A percentile compares a stretch with the other conserved stretches of the same genome.
These are phyloP conservation scores for Phyllotreta cruciferae DNA, from an alignment of 2,888 invertebrate species.

Conservation along the genomic window DNA sequence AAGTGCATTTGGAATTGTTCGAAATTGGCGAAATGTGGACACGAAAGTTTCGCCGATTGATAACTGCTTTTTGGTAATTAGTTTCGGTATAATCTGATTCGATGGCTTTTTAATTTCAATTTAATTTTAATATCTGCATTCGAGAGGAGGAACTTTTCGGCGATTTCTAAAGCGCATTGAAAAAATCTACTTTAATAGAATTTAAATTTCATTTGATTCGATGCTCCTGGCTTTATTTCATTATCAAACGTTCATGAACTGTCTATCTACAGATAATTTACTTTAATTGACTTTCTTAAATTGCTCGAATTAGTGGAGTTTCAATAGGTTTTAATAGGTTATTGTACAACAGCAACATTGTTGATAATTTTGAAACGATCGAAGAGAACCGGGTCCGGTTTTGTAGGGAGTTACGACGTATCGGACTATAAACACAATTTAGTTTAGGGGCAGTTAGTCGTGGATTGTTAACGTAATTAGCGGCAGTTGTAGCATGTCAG, in stretches of 20 bases:
- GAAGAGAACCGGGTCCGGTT: no score
- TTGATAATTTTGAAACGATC: no score
- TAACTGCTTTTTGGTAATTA: conserved; percentile 27
- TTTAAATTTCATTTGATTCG: no score
- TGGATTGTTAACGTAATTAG: conserved; percentile 50
- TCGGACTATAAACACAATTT: conserved; percentile 42
- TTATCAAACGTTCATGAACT: no score
- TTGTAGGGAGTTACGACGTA: conserved; percentile 2
- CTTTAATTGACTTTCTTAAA: no score
- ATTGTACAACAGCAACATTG: no score
- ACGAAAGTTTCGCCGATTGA: conserved; percentile 20
- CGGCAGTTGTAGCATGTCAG: conserved; percentile 50
- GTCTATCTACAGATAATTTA: no score
- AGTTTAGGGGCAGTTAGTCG: conserved; percentile 47
- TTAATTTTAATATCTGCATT: neutral
- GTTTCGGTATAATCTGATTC: conserved; percentile 12
- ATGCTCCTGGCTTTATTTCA: no score
- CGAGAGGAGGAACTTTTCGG: neutral
- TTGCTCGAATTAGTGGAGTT: no score
- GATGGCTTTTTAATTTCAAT: conserved; percentile 4
- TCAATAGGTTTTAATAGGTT: no score
- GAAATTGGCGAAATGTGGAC: conserved; percentile 1
- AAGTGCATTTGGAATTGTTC: conserved; percentile 28
- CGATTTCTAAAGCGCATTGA: no score
- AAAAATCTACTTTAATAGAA: no score